phyloP scores from a whole-genome alignment of 2,888 invertebrate genomes.

The Coenonympha arcania region DNA sequence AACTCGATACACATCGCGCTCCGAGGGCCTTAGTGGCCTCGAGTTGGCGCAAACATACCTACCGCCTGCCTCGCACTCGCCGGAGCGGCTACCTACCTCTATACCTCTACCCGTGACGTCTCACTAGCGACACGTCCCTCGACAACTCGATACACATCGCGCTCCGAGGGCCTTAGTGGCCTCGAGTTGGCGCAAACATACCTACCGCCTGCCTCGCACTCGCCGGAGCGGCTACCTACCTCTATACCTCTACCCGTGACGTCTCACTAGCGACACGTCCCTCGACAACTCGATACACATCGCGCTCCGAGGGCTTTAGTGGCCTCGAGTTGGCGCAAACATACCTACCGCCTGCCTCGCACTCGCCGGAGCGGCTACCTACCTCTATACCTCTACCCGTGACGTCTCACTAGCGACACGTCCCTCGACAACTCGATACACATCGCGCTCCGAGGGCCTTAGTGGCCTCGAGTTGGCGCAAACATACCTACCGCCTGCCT shows the following conservation, averaged over 20 bases:
- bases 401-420: slow-evolving; percentile 50
- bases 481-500: slow-evolving; percentile 37
- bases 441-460: slow-evolving; percentile 71
- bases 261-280: slow-evolving; percentile 60
- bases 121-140: neutral
- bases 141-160: slow-evolving; percentile 8
- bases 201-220: neutral
- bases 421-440: slow-evolving; percentile 55
- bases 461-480: slow-evolving; percentile 49
- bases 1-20: too few species aligned
- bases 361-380: slow-evolving; percentile 28
- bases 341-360: neutral
- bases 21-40: too few species aligned
- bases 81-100: too few species aligned
- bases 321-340: neutral
- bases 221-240: too few species aligned
- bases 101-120: neutral
- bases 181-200: too few species aligned
- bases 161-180: neutral
- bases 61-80: neutral
- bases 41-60: too few species aligned
- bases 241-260: neutral
- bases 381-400: slow-evolving; percentile 24
- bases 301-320: slow-evolving; percentile 67
- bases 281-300: slow-evolving; percentile 55